These are phyloP conservation scores for Amia ocellicauda DNA, from an alignment of 2,113 vertebrate genomes.

Conservation along the genomic window DNA sequence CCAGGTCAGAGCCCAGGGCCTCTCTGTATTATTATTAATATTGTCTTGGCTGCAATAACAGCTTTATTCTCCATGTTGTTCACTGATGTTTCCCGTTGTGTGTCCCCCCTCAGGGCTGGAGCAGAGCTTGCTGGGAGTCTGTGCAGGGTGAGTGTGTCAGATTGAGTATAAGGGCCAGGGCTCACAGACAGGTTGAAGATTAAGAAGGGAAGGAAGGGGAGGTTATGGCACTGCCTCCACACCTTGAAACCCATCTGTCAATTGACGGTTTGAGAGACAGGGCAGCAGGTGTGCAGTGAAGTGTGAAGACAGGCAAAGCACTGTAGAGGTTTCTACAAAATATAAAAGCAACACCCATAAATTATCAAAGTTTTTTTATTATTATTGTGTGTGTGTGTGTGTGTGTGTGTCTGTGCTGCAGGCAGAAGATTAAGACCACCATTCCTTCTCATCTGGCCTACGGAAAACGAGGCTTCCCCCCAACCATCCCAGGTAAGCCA, in stretches of 20 bases:
- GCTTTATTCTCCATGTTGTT: too few relatives aligned
- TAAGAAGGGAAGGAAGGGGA: too few relatives aligned
- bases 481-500: constrained; percentile 84
- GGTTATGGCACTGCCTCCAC: not conserved
- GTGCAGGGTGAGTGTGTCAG: constrained; percentile 81
- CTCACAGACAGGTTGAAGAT: too few relatives aligned
- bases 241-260: not conserved
- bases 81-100: constrained; percentile 19
- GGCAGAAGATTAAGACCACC: constrained; percentile 89
- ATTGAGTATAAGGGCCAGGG: too few relatives aligned
- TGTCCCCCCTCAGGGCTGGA: constrained; percentile 75
- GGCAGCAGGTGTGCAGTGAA: too few relatives aligned
- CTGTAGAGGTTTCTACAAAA: not conserved
- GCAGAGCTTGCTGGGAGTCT: constrained; percentile 88
- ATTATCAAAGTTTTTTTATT: too few relatives aligned
- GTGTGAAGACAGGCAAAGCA: too few relatives aligned
- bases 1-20: constrained; percentile 59
- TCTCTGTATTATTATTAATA: too few relatives aligned
- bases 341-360: not conserved
- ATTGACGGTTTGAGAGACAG: too few relatives aligned
- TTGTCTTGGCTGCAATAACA: too few relatives aligned
- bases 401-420: constrained; percentile 38
- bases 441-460: constrained; percentile 92
- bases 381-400: not conserved
- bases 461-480: constrained; percentile 89